Conservation (phyloP, 2,113 vertebrate genomes). For the Prochilodus magdalenae region DNA sequence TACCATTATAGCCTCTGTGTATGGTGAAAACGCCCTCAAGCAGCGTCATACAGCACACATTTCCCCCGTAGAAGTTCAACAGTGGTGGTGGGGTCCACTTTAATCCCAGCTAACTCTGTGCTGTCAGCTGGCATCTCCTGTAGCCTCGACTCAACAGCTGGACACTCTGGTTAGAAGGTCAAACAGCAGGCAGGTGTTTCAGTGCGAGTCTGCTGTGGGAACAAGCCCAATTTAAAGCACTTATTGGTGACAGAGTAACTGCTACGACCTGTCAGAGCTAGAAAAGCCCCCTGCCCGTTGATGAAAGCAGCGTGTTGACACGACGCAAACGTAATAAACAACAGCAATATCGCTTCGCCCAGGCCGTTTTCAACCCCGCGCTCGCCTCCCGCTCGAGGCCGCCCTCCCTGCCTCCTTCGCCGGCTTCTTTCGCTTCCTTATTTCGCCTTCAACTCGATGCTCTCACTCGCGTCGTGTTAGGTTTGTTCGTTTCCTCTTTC, state of each 20-base stretch:
- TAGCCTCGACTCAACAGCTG: neutral
- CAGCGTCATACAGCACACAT: too few relatives aligned
- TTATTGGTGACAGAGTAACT: neutral
- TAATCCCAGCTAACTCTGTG: too few relatives aligned
- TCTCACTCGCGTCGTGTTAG: neutral
- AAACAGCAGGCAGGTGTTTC: neutral
- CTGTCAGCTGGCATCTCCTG: neutral
- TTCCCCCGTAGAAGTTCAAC: too few relatives aligned
- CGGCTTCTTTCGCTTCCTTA: constrained; percentile 37
- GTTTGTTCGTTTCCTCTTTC: too few relatives aligned
- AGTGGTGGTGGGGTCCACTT: too few relatives aligned
- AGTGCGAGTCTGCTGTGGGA: neutral
- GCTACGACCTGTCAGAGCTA: neutral
- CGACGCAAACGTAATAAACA: neutral
- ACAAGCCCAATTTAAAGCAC: neutral
- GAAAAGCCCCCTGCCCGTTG: neutral
- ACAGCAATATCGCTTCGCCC: neutral
- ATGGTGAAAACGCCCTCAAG: too few relatives aligned
- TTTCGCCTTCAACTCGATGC: neutral
- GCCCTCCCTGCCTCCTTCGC: constrained; percentile 4
- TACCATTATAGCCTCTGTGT: too few relatives aligned
- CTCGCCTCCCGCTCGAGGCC: constrained; percentile 32
- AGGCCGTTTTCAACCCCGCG: constrained; percentile 39
- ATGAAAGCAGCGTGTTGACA: neutral
- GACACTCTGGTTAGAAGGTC: neutral